Conservation (phyloP, 2,797 vertebrate genomes). For the Platyrinchus mystaceus region DNA sequence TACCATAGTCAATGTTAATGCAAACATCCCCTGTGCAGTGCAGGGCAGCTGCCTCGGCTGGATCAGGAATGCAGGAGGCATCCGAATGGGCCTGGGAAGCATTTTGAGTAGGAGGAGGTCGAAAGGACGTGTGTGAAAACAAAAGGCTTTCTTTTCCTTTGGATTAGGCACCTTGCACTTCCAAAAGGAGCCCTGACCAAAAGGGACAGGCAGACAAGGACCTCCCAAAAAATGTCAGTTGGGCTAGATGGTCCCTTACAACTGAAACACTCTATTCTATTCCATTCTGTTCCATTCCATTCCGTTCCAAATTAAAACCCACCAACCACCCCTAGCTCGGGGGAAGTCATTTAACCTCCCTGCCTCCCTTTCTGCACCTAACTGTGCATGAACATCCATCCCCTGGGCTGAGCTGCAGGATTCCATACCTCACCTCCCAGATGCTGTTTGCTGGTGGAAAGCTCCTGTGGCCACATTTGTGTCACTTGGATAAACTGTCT, state of each 20-base stretch:
- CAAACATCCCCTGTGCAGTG: background rate
- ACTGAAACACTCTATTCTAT: background rate
- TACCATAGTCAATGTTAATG: background rate
- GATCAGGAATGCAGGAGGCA: background rate
- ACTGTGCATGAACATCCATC: background rate
- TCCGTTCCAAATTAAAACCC: background rate
- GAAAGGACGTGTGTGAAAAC: background rate
- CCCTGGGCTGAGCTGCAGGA: constrained; percentile 11
- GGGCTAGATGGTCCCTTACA: background rate
- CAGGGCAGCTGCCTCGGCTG: background rate
- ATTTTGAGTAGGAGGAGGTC: background rate
- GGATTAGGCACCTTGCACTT: background rate
- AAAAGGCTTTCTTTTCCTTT: background rate
- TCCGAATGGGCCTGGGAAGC: background rate
- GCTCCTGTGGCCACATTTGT: background rate
- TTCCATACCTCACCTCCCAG: background rate
- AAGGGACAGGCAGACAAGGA: background rate
- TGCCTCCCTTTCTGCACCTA: background rate
- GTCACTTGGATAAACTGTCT: background rate
- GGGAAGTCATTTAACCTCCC: constrained; percentile 40
- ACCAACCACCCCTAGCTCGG: rapidly evolving
- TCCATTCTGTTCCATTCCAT: background rate
- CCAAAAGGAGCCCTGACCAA: background rate
- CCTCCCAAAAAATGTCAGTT: rapidly evolving
- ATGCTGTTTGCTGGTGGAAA: background rate